Base-by-base conservation (phyloP, 53 echinoderm and acorn worm genomes). In the Apostichopus leukothele region DNA sequence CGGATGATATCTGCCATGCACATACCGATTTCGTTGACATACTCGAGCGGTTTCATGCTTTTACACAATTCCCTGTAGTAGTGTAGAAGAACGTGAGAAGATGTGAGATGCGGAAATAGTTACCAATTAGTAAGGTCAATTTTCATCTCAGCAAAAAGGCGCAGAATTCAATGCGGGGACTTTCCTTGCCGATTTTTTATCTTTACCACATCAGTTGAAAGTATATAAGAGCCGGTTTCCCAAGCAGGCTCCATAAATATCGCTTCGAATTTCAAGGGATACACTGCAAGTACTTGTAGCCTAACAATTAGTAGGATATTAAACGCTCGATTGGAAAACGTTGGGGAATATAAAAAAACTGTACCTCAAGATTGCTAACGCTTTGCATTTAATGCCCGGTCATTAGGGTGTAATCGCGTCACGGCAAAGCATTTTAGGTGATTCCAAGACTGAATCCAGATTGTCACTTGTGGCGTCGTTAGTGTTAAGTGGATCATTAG, bases 401-500 rank as follows among this genome's bases (percentile, higher is more conserved):
- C 81, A 81, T 81, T 81, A 81, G 54, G 81, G 81, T 54, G 55
- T 55, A 81, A 54, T 81, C 54, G 22, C 80, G 81, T 81, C 81
- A 81, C 20, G 23, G 14, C 16, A 19, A 81, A 81, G 81, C 81
- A 81, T 81, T 81, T 39, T 81, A 54, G 55, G 81, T 81, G 81
- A 59, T 81, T 81, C 14, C 55, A 54, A 81, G 81, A 54, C 54
- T 81, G 81, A n/a, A 81, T 81, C 55, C 81, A 81, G 81, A 54
- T 22, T 86, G 86, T 66, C 71, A 86, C 86, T 86, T 86, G 67
- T 66, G 71, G 86, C 86, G 71, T 86, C 86, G 86, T 86, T 86
- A 86, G 20, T 60, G 86, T 51, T 86, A 86, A 86, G 86, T 86
- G 71, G 86, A 86, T 86, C 86, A 86, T 86, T 86, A 86, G 81